phyloP scores from a whole-genome alignment of 1,140 invertebrate species.

The Fopius arisanus region DNA sequence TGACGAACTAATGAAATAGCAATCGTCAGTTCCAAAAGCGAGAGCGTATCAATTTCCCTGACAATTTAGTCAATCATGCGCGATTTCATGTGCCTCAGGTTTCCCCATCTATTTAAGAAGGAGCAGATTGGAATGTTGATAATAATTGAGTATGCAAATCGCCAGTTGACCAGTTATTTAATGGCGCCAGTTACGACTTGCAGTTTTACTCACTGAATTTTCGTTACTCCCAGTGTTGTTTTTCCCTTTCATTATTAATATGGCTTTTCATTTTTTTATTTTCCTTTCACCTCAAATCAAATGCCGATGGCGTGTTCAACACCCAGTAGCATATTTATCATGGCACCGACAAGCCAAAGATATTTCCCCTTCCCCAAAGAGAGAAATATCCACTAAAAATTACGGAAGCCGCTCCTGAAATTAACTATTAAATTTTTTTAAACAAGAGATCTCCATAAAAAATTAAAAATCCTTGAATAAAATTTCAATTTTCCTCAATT shows the following conservation, averaged over 20 bases:
- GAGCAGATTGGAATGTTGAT: not conserved
- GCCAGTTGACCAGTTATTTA: not conserved
- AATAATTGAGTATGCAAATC: conserved; percentile 13
- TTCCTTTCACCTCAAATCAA: not conserved
- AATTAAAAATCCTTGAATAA: too few relatives aligned
- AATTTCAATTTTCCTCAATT: too few relatives aligned
- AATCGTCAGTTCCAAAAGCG: not conserved
- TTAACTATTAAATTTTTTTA: too few relatives aligned
- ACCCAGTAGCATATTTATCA: not conserved
- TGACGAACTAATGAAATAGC: too few relatives aligned
- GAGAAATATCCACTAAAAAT: too few relatives aligned
- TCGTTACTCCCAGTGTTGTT: not conserved
- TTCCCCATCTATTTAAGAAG: not conserved
- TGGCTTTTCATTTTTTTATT: not conserved
- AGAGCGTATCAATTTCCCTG: not conserved
- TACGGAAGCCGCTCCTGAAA: too few relatives aligned
- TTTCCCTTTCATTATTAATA: not conserved
- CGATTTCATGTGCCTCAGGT: not conserved
- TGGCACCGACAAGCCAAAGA: not conserved
- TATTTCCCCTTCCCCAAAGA: too few relatives aligned
- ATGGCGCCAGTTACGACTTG: not conserved
- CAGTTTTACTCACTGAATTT: not conserved
- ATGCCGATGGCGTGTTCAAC: not conserved
- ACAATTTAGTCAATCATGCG: not conserved
- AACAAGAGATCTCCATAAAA: too few relatives aligned